Base-by-base conservation (phyloP, 2,797 vertebrate species). In the Poeciliopsis presidionis region DNA sequence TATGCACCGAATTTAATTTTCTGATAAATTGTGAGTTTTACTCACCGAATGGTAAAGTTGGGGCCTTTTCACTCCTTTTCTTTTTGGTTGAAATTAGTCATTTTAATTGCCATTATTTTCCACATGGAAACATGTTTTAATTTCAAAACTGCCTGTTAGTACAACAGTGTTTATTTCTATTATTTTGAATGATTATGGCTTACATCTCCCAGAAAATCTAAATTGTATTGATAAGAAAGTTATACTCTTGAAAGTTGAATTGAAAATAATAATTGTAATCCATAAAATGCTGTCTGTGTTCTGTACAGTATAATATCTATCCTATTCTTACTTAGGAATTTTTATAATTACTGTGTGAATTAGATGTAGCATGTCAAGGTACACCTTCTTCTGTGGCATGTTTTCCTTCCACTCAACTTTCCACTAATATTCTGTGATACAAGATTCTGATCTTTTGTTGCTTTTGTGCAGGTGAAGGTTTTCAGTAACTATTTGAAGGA, bases 1-100 rank as follows among this genome's bases (percentile, higher is more conserved):
- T 9, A 80, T 55, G 47, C 61, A 33, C 41, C 69, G 33, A 83
- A 81, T 82, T 47, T 73, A 45, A 36, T 47, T 39, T 80, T 6
- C 49, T 51, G 18, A 7, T 22, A 7, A 51, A 51, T 18, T 16
- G 1, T 13, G 69, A 9, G 70, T 49, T 49, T 30, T 33, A 30
- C 20, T 28, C 16, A 72, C n/a, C 69, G 20, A 16, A 45, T 70
- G 25, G 41, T 70, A 7, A 9, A 46, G 20, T 70, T 65, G 7
- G 36, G 6, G 59, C 16, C 33, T 39, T 39, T 39, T 65, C 22
- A 11, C 18, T 20, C 14, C 3, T 65, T 20, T 65, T 20, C 3
- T 20, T 30, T 33, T 46, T 55, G 51, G 55, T 59, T 59, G 57
- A 14, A 59, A 30, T n/a, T 5, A 30, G 28, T 55, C 4, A 14